Evolutionary conservation across 2,113 vertebrate genomes (phyloP).

Genomic region (Hylia prasina): DNA sequence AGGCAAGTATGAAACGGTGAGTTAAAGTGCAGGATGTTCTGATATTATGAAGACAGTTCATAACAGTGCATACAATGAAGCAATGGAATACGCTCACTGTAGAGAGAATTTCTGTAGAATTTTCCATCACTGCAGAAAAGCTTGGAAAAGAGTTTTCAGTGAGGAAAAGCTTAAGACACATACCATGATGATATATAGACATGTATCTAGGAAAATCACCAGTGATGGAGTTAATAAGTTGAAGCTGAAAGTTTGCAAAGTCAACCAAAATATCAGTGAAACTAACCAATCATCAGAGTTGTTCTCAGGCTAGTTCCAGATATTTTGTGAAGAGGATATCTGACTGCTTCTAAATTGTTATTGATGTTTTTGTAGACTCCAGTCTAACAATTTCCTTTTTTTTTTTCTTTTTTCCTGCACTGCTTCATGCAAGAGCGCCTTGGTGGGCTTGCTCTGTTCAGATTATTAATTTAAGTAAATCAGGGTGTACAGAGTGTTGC

Average conservation of each 20-base stretch:
- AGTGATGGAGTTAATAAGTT: neutral
- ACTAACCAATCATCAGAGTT: neutral
- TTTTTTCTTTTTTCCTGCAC: neutral
- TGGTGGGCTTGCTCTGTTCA: neutral
- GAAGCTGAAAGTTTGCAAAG: neutral
- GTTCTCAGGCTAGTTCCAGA: neutral
- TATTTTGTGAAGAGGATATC: neutral
- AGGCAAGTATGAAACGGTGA: neutral
- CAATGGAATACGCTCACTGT: neutral
- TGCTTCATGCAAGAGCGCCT: neutral
- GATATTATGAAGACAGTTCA: neutral
- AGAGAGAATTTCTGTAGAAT: neutral
- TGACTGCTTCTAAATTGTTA: neutral
- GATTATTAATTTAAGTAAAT: slow-evolving; percentile 44
- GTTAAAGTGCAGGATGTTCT: neutral
- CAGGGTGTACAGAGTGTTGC: neutral
- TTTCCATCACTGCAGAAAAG: neutral
- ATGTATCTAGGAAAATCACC: neutral
- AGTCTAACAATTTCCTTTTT: neutral
- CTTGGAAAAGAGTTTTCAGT: neutral
- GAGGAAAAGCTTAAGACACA: neutral
- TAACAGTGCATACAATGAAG: neutral
- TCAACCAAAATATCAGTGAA: neutral
- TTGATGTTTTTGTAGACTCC: neutral
- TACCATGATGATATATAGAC: neutral